Evolutionary conservation across 92 coral and sea anemone species (phyloP).

Genomic region (Porites evermanni): DNA sequence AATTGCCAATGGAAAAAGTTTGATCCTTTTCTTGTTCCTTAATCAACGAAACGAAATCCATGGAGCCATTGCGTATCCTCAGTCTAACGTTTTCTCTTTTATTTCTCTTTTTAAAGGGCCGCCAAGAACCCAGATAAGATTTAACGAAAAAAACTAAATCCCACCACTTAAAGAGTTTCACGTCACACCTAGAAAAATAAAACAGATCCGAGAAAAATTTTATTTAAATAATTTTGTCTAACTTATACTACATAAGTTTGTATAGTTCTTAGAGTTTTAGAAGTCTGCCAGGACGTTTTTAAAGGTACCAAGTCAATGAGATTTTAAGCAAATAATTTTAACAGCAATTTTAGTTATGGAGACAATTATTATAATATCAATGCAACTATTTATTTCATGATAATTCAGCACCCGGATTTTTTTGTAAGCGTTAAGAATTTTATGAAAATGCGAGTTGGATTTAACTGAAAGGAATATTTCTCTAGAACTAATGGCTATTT

Average conservation of each 20-base stretch:
- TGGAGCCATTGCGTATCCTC: too few species aligned
- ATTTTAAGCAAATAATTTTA: background rate
- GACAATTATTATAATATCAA: constrained; percentile 1
- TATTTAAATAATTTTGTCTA: constrained; percentile 11
- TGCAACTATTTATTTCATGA: constrained; percentile 33
- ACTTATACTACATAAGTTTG: constrained; percentile 6
- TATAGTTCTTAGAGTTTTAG: constrained; percentile 5
- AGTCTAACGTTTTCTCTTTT: background rate
- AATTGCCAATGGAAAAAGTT: too few species aligned
- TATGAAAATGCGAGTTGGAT: background rate
- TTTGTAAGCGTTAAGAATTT: background rate
- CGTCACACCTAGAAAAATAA: background rate
- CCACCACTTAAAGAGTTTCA: background rate
- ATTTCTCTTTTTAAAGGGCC: constrained; percentile 11
- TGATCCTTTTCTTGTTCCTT: too few species aligned
- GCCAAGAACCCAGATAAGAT: constrained; percentile 52
- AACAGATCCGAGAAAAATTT: background rate
- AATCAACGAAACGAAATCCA: too few species aligned
- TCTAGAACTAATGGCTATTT: background rate
- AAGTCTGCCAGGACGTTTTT: background rate
- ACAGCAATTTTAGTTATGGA: background rate
- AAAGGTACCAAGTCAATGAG: background rate
- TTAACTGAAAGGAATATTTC: background rate
- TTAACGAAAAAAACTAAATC: background rate
- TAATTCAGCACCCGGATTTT: background rate